Percentiles rank a stretch among this genome's conserved stretches.
phyloP scores from a whole-genome alignment of 2,888 invertebrate genomes.

The Bombyx huttoni region DNA sequence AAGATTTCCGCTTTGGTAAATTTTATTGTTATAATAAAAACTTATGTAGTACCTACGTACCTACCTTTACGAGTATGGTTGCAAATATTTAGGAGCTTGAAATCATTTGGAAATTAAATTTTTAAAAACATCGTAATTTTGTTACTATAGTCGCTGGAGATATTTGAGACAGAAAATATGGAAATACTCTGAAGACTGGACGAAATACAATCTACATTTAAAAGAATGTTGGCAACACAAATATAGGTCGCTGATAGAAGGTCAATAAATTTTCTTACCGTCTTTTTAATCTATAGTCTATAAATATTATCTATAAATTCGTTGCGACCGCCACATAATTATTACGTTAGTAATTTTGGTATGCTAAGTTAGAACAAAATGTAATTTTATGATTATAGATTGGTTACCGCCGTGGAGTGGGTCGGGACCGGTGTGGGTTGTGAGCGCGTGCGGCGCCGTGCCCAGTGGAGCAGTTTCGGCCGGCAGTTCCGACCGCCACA shows the following conservation, averaged over 20 bases:
- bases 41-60: too few species aligned
- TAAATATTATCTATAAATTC: too few species aligned
- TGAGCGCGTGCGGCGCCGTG: conserved; percentile 55
- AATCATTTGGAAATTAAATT: too few species aligned
- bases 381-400: conserved; percentile 16
- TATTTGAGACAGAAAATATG: conserved; percentile 39
- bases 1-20: too few species aligned
- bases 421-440: conserved; percentile 53
- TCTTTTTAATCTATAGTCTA: too few species aligned
- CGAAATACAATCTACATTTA: conserved; percentile 39
- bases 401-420: conserved; percentile 37
- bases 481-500: too few species aligned
- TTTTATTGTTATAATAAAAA: too few species aligned
- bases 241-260: conserved; percentile 33
- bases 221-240: conserved; percentile 46
- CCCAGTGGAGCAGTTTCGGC: conserved; percentile 56
- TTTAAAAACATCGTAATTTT: neutral
- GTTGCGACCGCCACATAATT: too few species aligned
- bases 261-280: conserved; percentile 14
- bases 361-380: too few species aligned
- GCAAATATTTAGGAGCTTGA: too few species aligned
- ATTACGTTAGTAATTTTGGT: too few species aligned
- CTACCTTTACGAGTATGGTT: too few species aligned
- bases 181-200: conserved; percentile 41
- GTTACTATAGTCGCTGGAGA: conserved; percentile 34